Evolutionary conservation across 1,140 invertebrate species (phyloP).

Genomic region (Antheraea mylitta): DNA sequence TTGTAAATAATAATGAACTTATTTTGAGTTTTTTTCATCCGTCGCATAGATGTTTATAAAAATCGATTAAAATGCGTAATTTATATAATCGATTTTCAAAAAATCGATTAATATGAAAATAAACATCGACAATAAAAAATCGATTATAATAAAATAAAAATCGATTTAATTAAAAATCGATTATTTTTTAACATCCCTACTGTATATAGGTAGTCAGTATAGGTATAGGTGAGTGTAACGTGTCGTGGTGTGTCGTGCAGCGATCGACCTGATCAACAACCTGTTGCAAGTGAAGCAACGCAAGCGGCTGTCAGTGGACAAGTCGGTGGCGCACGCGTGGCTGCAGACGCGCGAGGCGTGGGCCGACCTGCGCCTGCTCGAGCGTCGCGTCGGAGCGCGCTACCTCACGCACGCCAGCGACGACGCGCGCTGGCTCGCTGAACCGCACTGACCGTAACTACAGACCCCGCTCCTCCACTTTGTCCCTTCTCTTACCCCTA

Average conservation of each 20-base stretch:
- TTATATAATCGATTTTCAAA: no score
- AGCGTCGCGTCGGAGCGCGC: constrained; percentile 89
- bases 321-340: constrained; percentile 96
- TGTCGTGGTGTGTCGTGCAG: constrained; percentile 72
- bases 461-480: neutral
- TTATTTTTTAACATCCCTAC: no score
- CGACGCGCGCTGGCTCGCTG: constrained; percentile 89
- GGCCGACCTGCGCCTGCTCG: constrained; percentile 94
- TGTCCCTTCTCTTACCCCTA: no score
- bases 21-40: no score
- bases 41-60: no score
- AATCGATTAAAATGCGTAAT: no score
- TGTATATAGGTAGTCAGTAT: neutral
- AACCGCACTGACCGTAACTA: neutral
- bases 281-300: constrained; percentile 98
- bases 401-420: constrained; percentile 98
- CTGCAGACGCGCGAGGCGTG: constrained; percentile 97
- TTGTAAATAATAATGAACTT: no score
- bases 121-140: no score
- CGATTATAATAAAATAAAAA: no score
- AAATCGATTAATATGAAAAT: no score
- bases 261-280: constrained; percentile 98
- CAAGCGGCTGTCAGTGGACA: constrained; percentile 98
- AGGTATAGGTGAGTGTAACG: neutral
- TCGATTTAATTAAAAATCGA: no score